Base-by-base conservation (phyloP, 2,797 vertebrate species). In the Pseudotriccus pelzelni region DNA sequence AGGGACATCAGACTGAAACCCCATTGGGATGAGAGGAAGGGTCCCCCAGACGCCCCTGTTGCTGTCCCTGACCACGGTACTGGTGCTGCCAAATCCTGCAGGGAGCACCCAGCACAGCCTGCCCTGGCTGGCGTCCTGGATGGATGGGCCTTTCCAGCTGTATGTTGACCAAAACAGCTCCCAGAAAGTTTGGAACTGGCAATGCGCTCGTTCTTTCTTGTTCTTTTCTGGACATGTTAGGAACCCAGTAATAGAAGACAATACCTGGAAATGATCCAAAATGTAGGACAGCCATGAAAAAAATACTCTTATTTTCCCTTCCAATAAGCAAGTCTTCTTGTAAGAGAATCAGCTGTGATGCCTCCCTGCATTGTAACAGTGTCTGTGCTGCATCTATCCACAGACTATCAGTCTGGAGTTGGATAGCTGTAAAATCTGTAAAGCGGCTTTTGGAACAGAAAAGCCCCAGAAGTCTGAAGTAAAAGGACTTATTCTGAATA, bases 11-110 rank as follows among this genome's bases (percentile, higher is more conserved):
- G 46, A 32, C 10, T 37, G 49, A 24, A 67, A n/a, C 3, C 53
- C 32, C 37, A 28, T 21, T 37, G 52, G 41, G 43, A 10, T 5
- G 10, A 69, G 23, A 75, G 30, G 8, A 69, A 39, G 23, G 21
- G 46, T 2, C 72, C 46, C 50, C 24, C 53, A 43, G 37, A 9
- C 3, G 4, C 3, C 59, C 11, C 11, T 8, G 2, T 11, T 3
- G 10, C 9, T 9, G 36, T 19, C 28, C 59, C 68, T 39, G 55
- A 2, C 52, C 39, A 7, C 0, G 6, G 47, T 62, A 43, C 28
- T 28, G 1, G 0, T 1, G 2, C 17, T 59, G 39, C 21, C 70
- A 55, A 9, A 12, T 10, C 12, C 41, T 14, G 11, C 4, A 4
- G 16, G n/a, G 13, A 67, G n/a, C 43, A 49, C 39, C 22, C 3